These are phyloP conservation scores for Trichacis sp. DNA, from an alignment of 2,888 invertebrate species.

Conservation along the genomic window DNA sequence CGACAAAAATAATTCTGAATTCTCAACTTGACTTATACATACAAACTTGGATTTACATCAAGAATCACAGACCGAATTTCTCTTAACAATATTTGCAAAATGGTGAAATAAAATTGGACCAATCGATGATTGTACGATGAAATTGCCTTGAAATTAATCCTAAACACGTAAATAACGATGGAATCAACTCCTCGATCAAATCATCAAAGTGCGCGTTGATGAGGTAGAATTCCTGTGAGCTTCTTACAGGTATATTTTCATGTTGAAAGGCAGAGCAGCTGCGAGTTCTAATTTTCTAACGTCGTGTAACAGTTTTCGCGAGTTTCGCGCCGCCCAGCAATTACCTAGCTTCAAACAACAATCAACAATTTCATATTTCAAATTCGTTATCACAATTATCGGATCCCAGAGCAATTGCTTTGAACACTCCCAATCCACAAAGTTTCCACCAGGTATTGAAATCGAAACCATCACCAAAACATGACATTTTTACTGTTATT, in stretches of 20 bases:
- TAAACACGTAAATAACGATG: no score
- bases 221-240: slow-evolving; percentile 6
- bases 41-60: background rate
- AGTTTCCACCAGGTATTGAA: no score
- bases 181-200: background rate
- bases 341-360: background rate
- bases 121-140: background rate
- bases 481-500: no score
- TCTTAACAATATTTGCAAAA: background rate
- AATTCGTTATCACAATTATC: background rate
- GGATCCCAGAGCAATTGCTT: background rate
- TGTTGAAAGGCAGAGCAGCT: background rate
- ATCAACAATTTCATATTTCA: background rate
- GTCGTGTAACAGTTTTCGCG: background rate
- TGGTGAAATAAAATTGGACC: background rate
- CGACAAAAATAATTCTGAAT: background rate
- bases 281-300: background rate
- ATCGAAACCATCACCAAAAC: no score
- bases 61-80: background rate
- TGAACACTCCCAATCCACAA: no score
- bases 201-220: background rate
- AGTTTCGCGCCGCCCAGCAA: background rate
- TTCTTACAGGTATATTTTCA: background rate
- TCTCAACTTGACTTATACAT: background rate
- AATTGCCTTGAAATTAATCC: no score